A percentile compares a stretch with the other conserved stretches of the same genome.
phyloP scores from a whole-genome alignment of 2,113 vertebrate genomes.

The Ardeotis arabs region DNA sequence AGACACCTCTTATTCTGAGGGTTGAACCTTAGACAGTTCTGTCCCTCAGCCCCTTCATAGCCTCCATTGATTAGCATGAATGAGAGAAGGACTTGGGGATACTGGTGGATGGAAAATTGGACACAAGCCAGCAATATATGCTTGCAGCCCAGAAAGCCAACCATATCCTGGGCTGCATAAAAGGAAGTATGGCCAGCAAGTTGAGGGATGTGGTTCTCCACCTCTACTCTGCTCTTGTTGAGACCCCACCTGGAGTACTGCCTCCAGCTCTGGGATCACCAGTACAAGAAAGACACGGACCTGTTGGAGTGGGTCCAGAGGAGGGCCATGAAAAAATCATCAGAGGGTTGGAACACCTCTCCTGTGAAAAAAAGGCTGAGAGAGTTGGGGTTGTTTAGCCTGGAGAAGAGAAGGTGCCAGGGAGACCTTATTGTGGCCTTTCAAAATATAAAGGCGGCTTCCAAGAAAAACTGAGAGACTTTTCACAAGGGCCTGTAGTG shows the following conservation, averaged over 20 bases:
- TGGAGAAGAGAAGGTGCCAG: background rate
- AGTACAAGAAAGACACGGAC: background rate
- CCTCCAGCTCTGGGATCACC: accelerated
- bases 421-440: background rate
- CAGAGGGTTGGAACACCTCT: background rate
- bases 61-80: background rate
- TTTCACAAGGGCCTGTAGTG: background rate
- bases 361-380: background rate
- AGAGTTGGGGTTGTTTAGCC: background rate
- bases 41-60: background rate
- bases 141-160: too few species aligned
- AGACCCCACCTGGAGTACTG: background rate
- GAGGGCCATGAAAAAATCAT: background rate
- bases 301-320: background rate
- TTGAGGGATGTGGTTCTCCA: background rate
- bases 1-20: background rate
- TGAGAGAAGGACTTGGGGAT: background rate
- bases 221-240: background rate
- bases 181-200: too few species aligned
- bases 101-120: background rate
- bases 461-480: background rate
- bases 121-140: background rate
- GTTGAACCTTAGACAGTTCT: background rate
- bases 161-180: too few species aligned
- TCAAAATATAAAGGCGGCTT: background rate